Percentiles rank a stretch among this genome's conserved stretches.
Conservation (phyloP, 2,888 invertebrate species). For the Drosophila yooni region DNA sequence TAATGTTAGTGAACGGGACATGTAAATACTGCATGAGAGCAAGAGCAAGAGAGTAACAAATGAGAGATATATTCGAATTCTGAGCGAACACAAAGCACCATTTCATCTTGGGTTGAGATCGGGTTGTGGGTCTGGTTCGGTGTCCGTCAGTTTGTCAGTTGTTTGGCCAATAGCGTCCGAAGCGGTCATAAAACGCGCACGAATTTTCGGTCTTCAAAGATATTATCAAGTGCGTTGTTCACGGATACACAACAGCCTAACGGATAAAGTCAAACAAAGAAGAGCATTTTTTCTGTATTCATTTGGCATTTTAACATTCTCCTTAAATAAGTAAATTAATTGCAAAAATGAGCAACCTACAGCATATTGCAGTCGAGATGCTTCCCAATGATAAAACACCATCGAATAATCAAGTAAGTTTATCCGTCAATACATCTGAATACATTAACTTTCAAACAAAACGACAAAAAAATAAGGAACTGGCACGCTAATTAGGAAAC, state of each 20-base stretch:
- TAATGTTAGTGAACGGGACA: slow-evolving; percentile 23
- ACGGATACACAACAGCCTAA: slow-evolving; percentile 30
- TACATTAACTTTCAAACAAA: slow-evolving; percentile 4
- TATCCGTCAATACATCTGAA: slow-evolving; percentile 11
- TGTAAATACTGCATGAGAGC: slow-evolving; percentile 4
- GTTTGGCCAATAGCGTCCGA: slow-evolving; percentile 59
- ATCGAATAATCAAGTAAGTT: slow-evolving; percentile 56
- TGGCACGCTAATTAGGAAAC: background rate
- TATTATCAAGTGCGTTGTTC: slow-evolving; percentile 30
- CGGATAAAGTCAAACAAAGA: slow-evolving; percentile 55
- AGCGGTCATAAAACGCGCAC: slow-evolving; percentile 55
- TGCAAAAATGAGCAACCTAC: slow-evolving; percentile 53
- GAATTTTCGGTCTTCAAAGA: slow-evolving; percentile 46
- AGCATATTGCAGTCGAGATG: slow-evolving; percentile 62
- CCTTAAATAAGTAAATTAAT: slow-evolving; percentile 21
- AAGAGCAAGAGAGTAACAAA: background rate
- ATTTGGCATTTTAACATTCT: slow-evolving; percentile 12
- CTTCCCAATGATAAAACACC: slow-evolving; percentile 18
- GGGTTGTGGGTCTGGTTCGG: slow-evolving; percentile 4
- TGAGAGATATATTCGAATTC: background rate
- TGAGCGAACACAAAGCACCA: background rate
- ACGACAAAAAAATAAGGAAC: slow-evolving; percentile 10
- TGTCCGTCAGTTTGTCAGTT: slow-evolving; percentile 44
- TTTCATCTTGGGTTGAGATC: slow-evolving; percentile 35
- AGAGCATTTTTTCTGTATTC: slow-evolving; percentile 17